phyloP scores from a whole-genome alignment of 2,888 invertebrate species.

The Xanthostigma xanthostigma region DNA sequence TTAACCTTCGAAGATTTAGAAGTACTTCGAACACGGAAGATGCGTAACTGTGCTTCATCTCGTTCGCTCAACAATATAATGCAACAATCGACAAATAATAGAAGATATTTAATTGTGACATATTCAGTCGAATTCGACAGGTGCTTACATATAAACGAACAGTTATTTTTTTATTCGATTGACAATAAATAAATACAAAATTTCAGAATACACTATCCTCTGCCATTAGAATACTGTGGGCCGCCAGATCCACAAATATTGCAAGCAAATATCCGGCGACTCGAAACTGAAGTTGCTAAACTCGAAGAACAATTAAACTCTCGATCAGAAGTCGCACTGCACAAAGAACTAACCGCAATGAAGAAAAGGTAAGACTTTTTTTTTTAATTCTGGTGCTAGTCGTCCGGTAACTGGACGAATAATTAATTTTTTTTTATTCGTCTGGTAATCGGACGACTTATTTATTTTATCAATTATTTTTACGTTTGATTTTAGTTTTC shows the following conservation, averaged over 20 bases:
- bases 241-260: conserved; percentile 33
- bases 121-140: conserved; percentile 39
- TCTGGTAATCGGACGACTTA: too few relatives aligned
- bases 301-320: conserved; percentile 20
- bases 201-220: conserved; percentile 34
- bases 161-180: conserved; percentile 4
- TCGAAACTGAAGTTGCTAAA: conserved; percentile 30
- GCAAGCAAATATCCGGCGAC: conserved; percentile 31
- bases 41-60: conserved; percentile 16
- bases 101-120: conserved; percentile 35
- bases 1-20: conserved; percentile 36
- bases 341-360: conserved; percentile 2
- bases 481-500: too few relatives aligned
- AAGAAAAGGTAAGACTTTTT: conserved; percentile 6
- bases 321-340: conserved; percentile 1
- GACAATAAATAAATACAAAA: conserved; percentile 11
- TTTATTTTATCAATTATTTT: too few relatives aligned
- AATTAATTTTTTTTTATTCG: too few relatives aligned
- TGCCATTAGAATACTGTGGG: conserved; percentile 37
- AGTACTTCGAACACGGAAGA: conserved; percentile 27
- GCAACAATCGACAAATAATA: conserved; percentile 22
- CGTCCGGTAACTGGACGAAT: too few relatives aligned
- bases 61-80: conserved; percentile 16
- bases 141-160: conserved; percentile 16
- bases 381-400: too few relatives aligned